Conservation (phyloP, 2,797 vertebrate species). For the Poecile montanus region DNA sequence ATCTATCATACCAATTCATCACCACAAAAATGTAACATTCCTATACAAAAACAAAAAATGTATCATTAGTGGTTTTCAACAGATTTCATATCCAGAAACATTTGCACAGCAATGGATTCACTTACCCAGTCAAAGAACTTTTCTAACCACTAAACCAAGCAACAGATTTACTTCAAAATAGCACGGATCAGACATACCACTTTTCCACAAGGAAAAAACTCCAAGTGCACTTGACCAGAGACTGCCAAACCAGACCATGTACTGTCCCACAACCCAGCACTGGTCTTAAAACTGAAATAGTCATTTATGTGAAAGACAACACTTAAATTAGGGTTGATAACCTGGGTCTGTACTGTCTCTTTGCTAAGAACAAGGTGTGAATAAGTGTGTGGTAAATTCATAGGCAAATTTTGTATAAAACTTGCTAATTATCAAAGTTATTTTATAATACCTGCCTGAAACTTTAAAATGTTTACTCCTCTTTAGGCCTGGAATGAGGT, state of each 20-base stretch:
- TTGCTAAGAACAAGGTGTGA: background rate
- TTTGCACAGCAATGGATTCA: constrained; percentile 57
- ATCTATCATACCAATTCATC: constrained; percentile 33
- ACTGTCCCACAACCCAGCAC: background rate
- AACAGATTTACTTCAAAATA: constrained; percentile 63
- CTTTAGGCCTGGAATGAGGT: background rate
- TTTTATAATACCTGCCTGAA: background rate
- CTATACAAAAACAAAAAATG: constrained; percentile 62
- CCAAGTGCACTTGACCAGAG: background rate
- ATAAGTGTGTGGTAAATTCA: background rate
- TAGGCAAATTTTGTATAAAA: background rate
- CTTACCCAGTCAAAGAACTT: constrained; percentile 52
- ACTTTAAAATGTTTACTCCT: background rate
- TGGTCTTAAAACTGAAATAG: background rate
- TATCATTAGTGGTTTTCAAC: constrained; percentile 66
- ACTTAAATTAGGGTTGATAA: background rate
- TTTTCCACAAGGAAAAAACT: background rate
- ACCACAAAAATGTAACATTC: constrained; percentile 70
- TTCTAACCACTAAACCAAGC: constrained; percentile 63
- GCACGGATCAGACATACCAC: background rate
- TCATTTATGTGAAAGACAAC: background rate
- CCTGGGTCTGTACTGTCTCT: too few species aligned
- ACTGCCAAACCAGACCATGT: background rate
- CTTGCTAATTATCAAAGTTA: background rate
- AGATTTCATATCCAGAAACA: constrained; percentile 57